Conservation (phyloP, 1,140 invertebrate genomes). For the Aphelinus atriplicis region DNA sequence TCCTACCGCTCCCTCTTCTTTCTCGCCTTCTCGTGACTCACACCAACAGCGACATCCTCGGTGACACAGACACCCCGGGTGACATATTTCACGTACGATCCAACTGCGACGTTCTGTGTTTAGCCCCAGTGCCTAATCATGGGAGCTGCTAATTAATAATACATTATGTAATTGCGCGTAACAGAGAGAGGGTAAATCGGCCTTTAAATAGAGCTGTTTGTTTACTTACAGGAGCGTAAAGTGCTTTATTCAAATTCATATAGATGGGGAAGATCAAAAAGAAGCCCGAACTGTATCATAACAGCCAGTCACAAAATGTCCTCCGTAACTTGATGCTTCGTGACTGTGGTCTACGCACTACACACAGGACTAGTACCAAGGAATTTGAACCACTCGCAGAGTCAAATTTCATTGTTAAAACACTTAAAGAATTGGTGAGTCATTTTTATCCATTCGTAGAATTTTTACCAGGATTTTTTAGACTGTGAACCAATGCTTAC, state of each 20-base stretch:
- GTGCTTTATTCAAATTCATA: constrained; percentile 10
- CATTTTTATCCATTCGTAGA: constrained; percentile 23
- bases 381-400: constrained; percentile 66
- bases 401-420: constrained; percentile 65
- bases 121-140: too few relatives aligned
- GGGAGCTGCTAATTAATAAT: too few relatives aligned
- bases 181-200: too few relatives aligned
- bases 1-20: too few relatives aligned
- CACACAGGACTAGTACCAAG: constrained; percentile 52
- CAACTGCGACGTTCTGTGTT: too few relatives aligned
- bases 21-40: too few relatives aligned
- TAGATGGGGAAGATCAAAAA: constrained; percentile 57
- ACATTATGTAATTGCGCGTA: too few relatives aligned
- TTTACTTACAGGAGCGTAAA: background rate
- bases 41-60: too few relatives aligned
- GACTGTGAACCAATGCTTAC: too few relatives aligned
- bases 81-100: too few relatives aligned
- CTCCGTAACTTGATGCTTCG: constrained; percentile 57
- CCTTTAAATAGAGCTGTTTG: background rate
- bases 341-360: constrained; percentile 54
- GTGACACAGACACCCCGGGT: too few relatives aligned
- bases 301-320: constrained; percentile 52
- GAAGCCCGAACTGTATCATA: constrained; percentile 45
- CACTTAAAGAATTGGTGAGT: constrained; percentile 66
- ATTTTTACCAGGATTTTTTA: too few relatives aligned